Conservation (phyloP, 2,797 vertebrate species). For the Triplophysa bombifrons region DNA sequence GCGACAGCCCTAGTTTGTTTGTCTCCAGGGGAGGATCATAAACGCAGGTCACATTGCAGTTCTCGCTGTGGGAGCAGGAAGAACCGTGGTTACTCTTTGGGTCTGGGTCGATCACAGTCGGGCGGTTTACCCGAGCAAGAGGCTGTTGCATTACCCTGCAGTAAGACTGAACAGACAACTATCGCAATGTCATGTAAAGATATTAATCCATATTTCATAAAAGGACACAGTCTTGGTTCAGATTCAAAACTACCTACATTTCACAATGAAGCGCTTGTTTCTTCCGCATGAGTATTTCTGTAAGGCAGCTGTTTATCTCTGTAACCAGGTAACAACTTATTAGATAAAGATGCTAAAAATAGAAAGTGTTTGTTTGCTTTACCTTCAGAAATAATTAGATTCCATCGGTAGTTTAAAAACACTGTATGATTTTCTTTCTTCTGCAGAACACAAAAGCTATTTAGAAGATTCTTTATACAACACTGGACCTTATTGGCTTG, state of each 20-base stretch:
- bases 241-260: not conserved
- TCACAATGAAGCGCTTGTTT: too few species aligned
- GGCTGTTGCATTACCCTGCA: constrained; percentile 59
- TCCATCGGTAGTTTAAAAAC: too few species aligned
- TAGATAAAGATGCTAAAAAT: not conserved
- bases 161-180: constrained; percentile 71
- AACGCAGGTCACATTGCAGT: constrained; percentile 73
- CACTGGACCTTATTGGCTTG: too few species aligned
- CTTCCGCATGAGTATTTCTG: not conserved
- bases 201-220: not conserved
- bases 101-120: constrained; percentile 78
- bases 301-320: not conserved
- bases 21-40: constrained; percentile 71
- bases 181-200: not conserved
- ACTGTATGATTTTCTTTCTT: too few species aligned
- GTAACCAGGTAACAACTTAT: not conserved
- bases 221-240: not conserved
- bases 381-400: not conserved
- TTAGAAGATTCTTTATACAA: too few species aligned
- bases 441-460: too few species aligned
- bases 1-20: constrained; percentile 32
- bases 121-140: constrained; percentile 76
- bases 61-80: constrained; percentile 79
- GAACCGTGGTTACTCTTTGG: constrained; percentile 72
- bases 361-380: not conserved